phyloP scores from a whole-genome alignment of 2,113 vertebrate species.

The Pangasianodon gigas region DNA sequence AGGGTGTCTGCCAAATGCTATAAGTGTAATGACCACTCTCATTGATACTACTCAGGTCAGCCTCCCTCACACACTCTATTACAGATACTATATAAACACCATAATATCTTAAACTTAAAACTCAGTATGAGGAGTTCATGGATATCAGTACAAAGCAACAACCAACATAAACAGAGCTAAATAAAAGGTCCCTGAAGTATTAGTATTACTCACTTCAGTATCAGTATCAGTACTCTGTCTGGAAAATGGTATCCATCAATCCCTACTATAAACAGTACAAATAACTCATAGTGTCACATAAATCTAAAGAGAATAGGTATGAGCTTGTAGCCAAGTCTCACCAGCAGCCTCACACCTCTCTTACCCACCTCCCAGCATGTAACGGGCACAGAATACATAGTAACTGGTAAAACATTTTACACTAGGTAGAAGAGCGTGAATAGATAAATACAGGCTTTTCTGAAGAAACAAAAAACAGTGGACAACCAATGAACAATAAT shows the following conservation, averaged over 20 bases:
- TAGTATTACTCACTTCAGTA: not conserved
- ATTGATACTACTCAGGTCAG: too few relatives aligned
- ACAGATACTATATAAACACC: not conserved
- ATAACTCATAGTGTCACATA: not conserved
- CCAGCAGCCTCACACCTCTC: not conserved
- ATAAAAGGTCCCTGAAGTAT: not conserved
- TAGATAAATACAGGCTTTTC: not conserved
- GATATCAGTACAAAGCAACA: not conserved
- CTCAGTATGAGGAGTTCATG: not conserved
- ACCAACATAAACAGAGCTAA: not conserved
- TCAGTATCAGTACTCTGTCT: not conserved
- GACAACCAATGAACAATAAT: not conserved
- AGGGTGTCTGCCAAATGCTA: too few relatives aligned
- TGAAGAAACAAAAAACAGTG: not conserved
- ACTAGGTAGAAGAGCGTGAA: not conserved
- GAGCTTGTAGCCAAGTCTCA: not conserved
- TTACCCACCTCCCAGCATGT: not conserved
- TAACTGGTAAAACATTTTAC: not conserved
- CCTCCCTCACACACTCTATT: not conserved
- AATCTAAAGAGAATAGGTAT: not conserved
- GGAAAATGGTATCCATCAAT: not conserved
- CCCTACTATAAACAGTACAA: not conserved
- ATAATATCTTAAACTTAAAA: not conserved
- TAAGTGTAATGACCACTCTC: not conserved
- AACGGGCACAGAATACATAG: not conserved